These are phyloP conservation scores for Peromyscus aztecus DNA, from an alignment of 2,797 vertebrate species.

Conservation along the genomic window DNA sequence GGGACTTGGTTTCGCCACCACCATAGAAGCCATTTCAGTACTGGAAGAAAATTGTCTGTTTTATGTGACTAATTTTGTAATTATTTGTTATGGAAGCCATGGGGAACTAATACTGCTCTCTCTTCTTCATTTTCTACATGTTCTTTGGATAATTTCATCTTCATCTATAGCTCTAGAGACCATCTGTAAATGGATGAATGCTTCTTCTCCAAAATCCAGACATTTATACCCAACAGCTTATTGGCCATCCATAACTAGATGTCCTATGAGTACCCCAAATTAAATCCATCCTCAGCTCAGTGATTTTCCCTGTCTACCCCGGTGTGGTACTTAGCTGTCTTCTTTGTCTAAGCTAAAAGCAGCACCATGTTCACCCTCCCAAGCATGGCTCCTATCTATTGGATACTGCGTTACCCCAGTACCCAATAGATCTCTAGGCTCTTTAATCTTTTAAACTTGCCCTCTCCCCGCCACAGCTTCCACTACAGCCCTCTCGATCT, in stretches of 20 bases:
- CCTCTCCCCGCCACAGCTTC: neutral
- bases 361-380: neutral
- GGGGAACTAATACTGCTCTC: neutral
- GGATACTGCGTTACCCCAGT: too few relatives aligned
- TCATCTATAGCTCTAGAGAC: neutral
- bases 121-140: neutral
- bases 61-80: neutral
- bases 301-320: too few relatives aligned
- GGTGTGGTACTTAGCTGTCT: neutral
- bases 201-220: slow-evolving; percentile 26
- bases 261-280: neutral
- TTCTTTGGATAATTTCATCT: neutral
- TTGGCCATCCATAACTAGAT: neutral
- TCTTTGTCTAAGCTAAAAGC: neutral
- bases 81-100: neutral
- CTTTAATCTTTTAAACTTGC: neutral
- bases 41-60: neutral
- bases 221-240: neutral
- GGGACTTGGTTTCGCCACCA: neutral
- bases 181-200: neutral
- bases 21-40: neutral
- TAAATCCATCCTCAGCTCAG: neutral
- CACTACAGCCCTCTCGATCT: neutral
- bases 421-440: neutral
- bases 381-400: neutral